These are phyloP conservation scores for Pangasius mekongensis DNA, from an alignment of 2,797 vertebrate species.

Conservation along the genomic window DNA sequence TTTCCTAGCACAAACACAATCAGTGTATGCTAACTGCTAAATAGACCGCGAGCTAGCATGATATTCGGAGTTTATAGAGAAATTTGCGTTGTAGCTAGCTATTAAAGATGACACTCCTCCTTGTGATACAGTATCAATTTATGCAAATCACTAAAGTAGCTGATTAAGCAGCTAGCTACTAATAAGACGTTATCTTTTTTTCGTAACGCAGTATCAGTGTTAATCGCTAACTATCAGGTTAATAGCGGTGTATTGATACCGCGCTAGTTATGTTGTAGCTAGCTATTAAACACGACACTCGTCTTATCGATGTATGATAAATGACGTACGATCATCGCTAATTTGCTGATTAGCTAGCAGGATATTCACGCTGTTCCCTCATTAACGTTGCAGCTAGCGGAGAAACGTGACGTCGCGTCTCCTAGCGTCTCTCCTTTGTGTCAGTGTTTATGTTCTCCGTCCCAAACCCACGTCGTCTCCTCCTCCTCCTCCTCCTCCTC, in stretches of 20 bases:
- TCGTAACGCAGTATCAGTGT: background rate
- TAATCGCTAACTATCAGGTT: background rate
- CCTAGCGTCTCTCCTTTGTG: constrained; percentile 2
- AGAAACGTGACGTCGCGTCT: background rate
- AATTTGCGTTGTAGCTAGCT: background rate
- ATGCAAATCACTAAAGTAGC: background rate
- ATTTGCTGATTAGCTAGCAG: constrained; percentile 13
- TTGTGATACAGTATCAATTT: background rate
- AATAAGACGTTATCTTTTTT: background rate
- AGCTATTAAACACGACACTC: background rate
- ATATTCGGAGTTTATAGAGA: background rate
- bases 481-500: constrained; percentile 55
- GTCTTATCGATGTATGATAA: background rate
- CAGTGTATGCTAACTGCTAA: background rate
- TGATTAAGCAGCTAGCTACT: background rate
- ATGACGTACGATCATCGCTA: background rate
- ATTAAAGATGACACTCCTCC: background rate
- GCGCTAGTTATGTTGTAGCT: background rate
- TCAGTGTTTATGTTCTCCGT: constrained; percentile 5
- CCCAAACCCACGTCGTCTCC: constrained; percentile 56
- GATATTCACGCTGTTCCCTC: background rate
- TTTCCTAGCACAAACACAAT: background rate
- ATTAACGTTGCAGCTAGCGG: background rate
- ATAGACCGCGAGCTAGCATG: background rate
- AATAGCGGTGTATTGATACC: background rate